Evolutionary conservation across 2,888 invertebrate species (phyloP).

Genomic region (Octodonta nipae): DNA sequence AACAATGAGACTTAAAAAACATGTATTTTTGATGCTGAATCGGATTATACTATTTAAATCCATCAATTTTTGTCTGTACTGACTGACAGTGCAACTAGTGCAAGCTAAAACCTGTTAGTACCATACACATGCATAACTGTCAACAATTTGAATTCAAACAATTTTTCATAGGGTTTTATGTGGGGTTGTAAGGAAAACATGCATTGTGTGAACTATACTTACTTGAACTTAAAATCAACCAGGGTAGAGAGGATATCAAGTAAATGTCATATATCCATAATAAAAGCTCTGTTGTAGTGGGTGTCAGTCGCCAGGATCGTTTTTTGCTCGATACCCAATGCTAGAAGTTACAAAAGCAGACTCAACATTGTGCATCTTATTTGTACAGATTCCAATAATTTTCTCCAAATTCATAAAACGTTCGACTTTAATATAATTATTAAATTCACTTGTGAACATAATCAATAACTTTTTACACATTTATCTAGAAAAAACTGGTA

Average conservation of each 20-base stretch:
- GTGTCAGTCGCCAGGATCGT: slow-evolving; percentile 50
- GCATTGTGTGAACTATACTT: no score
- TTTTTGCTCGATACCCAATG: slow-evolving; percentile 33
- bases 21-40: no score
- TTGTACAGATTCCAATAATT: slow-evolving; percentile 29
- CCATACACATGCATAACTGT: no score
- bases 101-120: no score
- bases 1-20: no score
- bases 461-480: slow-evolving; percentile 18
- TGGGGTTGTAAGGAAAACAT: no score
- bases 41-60: no score
- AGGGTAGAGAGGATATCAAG: slow-evolving; percentile 24
- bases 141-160: no score
- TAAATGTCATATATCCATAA: slow-evolving; percentile 30
- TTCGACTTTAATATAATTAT: slow-evolving; percentile 20
- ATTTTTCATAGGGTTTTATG: no score
- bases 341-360: slow-evolving; percentile 29
- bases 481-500: slow-evolving; percentile 5
- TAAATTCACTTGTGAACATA: slow-evolving; percentile 27
- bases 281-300: slow-evolving; percentile 21
- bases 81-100: no score
- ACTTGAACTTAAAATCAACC: slow-evolving; percentile 15
- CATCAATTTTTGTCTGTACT: no score
- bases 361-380: slow-evolving; percentile 32
- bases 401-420: slow-evolving; percentile 24